Percentiles rank a stretch among this genome's conserved stretches.
phyloP scores from a whole-genome alignment of 2,888 invertebrate genomes.

The Drosophila maculinotata region DNA sequence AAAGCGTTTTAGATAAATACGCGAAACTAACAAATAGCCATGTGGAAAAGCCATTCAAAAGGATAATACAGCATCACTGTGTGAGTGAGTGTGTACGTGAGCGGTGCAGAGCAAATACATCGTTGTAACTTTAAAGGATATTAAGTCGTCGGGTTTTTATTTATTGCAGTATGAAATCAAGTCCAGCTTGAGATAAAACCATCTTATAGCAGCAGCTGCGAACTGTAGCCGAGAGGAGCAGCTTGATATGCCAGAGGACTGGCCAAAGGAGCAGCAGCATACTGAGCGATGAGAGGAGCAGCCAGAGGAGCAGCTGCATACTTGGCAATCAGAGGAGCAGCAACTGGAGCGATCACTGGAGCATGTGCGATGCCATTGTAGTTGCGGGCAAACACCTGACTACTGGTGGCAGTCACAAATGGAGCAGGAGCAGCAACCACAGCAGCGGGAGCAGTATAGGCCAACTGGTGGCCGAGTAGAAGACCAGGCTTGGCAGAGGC shows the following conservation, averaged over 20 bases:
- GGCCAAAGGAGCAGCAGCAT: conserved; percentile 5
- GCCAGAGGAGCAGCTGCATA: conserved; percentile 16
- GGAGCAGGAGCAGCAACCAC: conserved; percentile 45
- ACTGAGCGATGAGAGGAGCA: conserved; percentile 12
- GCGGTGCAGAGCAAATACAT: conserved; percentile 9
- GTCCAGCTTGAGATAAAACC: neutral
- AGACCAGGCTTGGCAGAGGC: conserved; percentile 66
- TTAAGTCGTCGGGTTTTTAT: conserved; percentile 39
- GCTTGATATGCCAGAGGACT: conserved; percentile 14
- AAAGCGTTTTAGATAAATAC: conserved; percentile 69
- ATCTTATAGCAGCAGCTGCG: conserved; percentile 10
- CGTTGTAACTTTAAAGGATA: conserved; percentile 30
- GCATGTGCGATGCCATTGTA: conserved; percentile 69
- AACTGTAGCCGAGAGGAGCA: conserved; percentile 15
- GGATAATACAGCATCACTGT: conserved; percentile 19
- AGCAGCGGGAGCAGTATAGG: conserved; percentile 52
- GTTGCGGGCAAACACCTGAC: conserved; percentile 71
- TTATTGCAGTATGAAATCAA: conserved; percentile 27
- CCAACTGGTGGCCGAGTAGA: conserved; percentile 37
- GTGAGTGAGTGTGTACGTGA: neutral
- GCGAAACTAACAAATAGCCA: conserved; percentile 65
- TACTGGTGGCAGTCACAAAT: conserved; percentile 57
- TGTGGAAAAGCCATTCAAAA: conserved; percentile 30
- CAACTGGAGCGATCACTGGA: conserved; percentile 41
- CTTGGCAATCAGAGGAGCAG: conserved; percentile 20